Conservation (phyloP, 2,113 vertebrate species). For the Mus spicilegus region DNA sequence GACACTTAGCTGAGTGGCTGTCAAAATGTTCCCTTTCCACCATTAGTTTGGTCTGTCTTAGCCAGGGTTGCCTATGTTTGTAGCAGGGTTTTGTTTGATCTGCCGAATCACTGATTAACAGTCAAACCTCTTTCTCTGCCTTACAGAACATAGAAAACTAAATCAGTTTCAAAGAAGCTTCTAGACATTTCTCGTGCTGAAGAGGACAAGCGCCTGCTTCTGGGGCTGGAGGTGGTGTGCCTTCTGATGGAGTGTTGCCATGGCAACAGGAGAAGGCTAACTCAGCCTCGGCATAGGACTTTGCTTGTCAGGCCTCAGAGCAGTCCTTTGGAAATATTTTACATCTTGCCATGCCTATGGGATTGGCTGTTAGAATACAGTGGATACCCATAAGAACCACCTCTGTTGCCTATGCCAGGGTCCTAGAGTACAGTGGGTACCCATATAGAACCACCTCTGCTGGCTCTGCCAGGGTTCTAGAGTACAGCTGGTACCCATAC, state of each 20-base stretch:
- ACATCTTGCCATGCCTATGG: background rate
- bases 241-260: constrained; percentile 76
- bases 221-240: constrained; percentile 65
- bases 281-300: constrained; percentile 36
- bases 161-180: constrained; percentile 78
- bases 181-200: constrained; percentile 75
- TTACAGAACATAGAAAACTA: constrained; percentile 55
- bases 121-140: constrained; percentile 55
- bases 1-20: constrained; percentile 64
- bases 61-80: constrained; percentile 51
- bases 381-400: background rate
- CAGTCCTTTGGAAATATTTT: background rate
- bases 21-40: constrained; percentile 79
- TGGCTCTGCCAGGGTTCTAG: too few species aligned
- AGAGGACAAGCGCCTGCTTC: constrained; percentile 54
- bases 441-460: too few species aligned
- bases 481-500: background rate
- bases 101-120: constrained; percentile 52
- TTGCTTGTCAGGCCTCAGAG: constrained; percentile 16
- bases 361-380: background rate
- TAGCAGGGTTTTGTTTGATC: constrained; percentile 68
- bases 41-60: constrained; percentile 59
- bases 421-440: too few species aligned
- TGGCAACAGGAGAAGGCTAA: constrained; percentile 77
- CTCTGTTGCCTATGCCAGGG: background rate